Conservation (phyloP, 2,888 invertebrate genomes). For the Drosophila silvestris region DNA sequence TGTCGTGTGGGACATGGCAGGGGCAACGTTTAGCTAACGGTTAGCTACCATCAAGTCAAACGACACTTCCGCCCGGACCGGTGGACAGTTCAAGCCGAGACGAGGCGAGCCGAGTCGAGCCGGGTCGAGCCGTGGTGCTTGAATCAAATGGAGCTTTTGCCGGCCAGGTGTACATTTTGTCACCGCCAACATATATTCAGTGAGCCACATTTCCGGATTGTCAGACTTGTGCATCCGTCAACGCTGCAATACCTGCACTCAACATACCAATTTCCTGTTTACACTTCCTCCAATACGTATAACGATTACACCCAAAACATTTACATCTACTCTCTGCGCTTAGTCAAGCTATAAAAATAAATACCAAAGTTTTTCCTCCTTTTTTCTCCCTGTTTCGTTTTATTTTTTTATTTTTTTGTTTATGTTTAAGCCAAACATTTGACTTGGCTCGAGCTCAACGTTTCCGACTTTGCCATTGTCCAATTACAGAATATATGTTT, state of each 20-base stretch:
- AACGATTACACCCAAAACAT: conserved; percentile 9
- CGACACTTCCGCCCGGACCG: conserved; percentile 65
- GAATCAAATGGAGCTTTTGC: conserved; percentile 23
- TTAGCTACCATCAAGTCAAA: conserved; percentile 68
- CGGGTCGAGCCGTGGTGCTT: conserved; percentile 2
- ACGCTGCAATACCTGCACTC: conserved; percentile 29
- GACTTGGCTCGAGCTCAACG: conserved; percentile 38
- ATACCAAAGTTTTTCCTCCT: conserved; percentile 27
- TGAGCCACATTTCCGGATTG: conserved; percentile 75
- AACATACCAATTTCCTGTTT: conserved; percentile 22
- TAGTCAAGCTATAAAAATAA: conserved; percentile 36
- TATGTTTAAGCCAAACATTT: conserved; percentile 49
- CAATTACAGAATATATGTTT: conserved; percentile 29
- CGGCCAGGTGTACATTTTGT: conserved; percentile 56
- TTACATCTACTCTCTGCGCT: conserved; percentile 30
- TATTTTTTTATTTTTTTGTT: background rate
- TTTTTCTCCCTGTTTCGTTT: too few species aligned
- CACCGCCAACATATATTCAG: conserved; percentile 65
- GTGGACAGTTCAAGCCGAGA: conserved; percentile 15
- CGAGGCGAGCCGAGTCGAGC: background rate
- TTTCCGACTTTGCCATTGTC: conserved; percentile 15
- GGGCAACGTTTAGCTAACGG: conserved; percentile 36
- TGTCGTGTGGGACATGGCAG: conserved; percentile 13
- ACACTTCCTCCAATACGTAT: conserved; percentile 13
- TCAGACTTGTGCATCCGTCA: conserved; percentile 61